These are phyloP conservation scores for Parochlus steinenii DNA, from an alignment of 2,888 invertebrate species.

Conservation along the genomic window DNA sequence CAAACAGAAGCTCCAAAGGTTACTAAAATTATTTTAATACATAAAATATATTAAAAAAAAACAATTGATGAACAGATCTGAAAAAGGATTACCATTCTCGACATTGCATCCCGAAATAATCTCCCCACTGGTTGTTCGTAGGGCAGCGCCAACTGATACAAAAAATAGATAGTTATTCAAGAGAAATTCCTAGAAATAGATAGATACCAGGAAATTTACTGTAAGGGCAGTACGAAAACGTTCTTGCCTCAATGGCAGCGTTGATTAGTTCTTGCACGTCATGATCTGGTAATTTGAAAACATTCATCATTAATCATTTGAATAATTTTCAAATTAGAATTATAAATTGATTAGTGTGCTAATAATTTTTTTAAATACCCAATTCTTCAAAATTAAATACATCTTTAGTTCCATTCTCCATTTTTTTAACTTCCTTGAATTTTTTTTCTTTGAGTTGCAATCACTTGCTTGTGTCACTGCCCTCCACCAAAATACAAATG, in stretches of 20 bases:
- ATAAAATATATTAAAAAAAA: no score
- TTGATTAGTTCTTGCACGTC: slow-evolving; percentile 43
- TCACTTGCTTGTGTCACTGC: no score
- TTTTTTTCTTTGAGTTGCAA: no score
- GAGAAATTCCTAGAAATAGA: neutral
- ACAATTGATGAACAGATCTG: no score
- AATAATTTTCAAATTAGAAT: neutral
- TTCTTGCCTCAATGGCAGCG: slow-evolving; percentile 43
- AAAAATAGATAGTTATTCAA: neutral
- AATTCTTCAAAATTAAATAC: slow-evolving; percentile 10
- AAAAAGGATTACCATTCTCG: slow-evolving; percentile 71
- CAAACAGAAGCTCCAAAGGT: slow-evolving; percentile 64
- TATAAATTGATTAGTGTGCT: no score
- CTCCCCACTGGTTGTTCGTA: slow-evolving; percentile 51
- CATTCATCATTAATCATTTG: neutral
- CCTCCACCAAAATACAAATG: no score
- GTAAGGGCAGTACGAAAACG: slow-evolving; percentile 63
- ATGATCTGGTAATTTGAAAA: slow-evolving; percentile 37
- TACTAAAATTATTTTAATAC: no score
- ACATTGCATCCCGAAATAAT: slow-evolving; percentile 72
- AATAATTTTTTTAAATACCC: no score
- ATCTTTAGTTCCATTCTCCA: no score
- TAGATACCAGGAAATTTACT: slow-evolving; percentile 75
- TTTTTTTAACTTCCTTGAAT: no score
- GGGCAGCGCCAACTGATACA: slow-evolving; percentile 61